Conservation (phyloP, 2,113 vertebrate genomes). For the Delphinapterus leucas region DNA sequence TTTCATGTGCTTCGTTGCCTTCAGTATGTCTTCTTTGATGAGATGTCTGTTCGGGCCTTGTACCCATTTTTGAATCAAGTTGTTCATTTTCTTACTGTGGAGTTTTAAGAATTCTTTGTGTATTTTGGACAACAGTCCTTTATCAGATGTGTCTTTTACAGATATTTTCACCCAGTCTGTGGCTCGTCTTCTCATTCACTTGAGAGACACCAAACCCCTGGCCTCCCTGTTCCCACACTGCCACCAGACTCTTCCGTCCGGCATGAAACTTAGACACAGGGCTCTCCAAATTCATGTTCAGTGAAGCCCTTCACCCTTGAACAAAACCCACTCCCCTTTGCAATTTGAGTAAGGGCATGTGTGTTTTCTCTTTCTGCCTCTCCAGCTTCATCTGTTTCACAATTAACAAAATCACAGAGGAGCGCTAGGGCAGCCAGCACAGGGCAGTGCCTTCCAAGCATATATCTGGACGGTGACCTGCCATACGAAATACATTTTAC, state of each 20-base stretch:
- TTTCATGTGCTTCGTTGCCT: background rate
- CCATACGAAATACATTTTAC: background rate
- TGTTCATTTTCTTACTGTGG: background rate
- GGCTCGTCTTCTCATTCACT: background rate
- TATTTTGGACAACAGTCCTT: background rate
- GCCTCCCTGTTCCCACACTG: no score
- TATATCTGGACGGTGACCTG: background rate
- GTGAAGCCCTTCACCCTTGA: background rate
- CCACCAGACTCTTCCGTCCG: background rate
- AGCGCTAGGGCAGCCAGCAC: accelerated
- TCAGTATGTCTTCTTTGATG: background rate
- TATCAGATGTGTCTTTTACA: background rate
- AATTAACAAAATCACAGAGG: background rate
- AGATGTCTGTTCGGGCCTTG: background rate
- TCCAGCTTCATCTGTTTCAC: background rate
- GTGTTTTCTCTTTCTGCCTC: background rate
- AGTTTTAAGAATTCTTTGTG: background rate
- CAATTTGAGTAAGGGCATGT: no score
- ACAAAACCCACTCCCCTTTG: background rate
- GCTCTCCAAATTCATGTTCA: background rate
- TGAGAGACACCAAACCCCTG: background rate
- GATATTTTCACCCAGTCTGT: background rate
- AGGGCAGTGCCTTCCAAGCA: background rate
- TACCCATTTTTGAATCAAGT: background rate
- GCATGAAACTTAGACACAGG: accelerated